These are phyloP conservation scores for Atherinomorus stipes DNA, from an alignment of 2,113 vertebrate genomes.

Conservation along the genomic window DNA sequence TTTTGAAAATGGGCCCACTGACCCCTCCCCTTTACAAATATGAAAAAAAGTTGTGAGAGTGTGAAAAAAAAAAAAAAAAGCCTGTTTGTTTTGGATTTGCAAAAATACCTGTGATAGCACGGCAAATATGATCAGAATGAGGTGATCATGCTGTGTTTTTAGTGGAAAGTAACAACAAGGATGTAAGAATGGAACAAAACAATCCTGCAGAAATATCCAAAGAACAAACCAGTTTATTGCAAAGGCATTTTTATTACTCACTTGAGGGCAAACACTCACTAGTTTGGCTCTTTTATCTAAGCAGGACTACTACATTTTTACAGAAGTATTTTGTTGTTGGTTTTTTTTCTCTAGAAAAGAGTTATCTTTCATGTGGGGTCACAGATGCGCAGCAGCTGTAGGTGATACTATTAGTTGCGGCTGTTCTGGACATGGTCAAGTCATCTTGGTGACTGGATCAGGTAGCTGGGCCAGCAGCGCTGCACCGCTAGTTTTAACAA, in stretches of 20 bases:
- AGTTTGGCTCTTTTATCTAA: slow-evolving; percentile 36
- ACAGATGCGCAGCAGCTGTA: not conserved
- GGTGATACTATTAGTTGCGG: slow-evolving; percentile 3
- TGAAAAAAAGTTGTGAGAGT: not conserved
- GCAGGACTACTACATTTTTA: slow-evolving; percentile 27
- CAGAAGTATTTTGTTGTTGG: slow-evolving; percentile 21
- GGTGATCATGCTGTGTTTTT: slow-evolving; percentile 18
- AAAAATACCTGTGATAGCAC: slow-evolving; percentile 31
- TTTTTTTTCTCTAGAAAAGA: slow-evolving; percentile 19
- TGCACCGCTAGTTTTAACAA: slow-evolving; percentile 81
- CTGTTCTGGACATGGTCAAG: slow-evolving; percentile 36
- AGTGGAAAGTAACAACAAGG: slow-evolving; percentile 42
- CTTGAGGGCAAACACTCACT: slow-evolving; percentile 46
- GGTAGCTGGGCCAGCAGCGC: slow-evolving; percentile 67
- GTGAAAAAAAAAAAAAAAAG: slow-evolving; percentile 3
- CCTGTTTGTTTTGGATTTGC: slow-evolving; percentile 28
- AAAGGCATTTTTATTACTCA: slow-evolving; percentile 56
- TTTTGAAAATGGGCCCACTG: not conserved
- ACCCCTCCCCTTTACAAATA: not conserved
- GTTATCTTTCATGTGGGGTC: slow-evolving; percentile 21
- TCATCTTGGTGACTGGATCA: slow-evolving; percentile 68
- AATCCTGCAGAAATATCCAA: slow-evolving; percentile 42
- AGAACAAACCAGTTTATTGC: slow-evolving; percentile 44
- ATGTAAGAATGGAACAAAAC: slow-evolving; percentile 60
- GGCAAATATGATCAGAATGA: slow-evolving; percentile 28